phyloP scores from a whole-genome alignment of 2,888 invertebrate genomes.

The Malthinus flaveolus region DNA sequence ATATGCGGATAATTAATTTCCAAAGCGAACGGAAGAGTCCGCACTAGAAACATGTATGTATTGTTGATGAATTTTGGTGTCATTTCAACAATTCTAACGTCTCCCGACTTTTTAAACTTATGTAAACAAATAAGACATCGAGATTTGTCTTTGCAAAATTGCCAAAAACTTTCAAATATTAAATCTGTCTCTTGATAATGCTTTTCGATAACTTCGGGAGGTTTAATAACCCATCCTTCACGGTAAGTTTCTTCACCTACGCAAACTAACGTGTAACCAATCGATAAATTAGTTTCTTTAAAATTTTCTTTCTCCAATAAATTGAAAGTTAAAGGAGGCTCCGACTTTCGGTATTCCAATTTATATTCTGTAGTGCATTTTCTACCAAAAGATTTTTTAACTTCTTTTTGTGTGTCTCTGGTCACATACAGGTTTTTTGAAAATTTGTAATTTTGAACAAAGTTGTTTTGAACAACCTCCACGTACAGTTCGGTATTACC shows the following conservation, averaged over 20 bases:
- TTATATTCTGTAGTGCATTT: background rate
- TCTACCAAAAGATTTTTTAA: slow-evolving; percentile 10
- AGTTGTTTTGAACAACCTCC: slow-evolving; percentile 9
- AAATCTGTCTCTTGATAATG: slow-evolving; percentile 10
- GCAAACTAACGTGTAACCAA: slow-evolving; percentile 19
- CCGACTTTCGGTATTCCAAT: slow-evolving; percentile 4
- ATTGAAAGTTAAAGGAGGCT: slow-evolving; percentile 4
- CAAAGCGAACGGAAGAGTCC: slow-evolving; percentile 11
- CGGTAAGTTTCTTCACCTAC: slow-evolving; percentile 9
- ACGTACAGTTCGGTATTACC: slow-evolving; percentile 15
- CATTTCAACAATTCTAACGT: slow-evolving; percentile 19
- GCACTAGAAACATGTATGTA: slow-evolving; percentile 18
- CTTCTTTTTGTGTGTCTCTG: slow-evolving; percentile 21
- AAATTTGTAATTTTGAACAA: background rate
- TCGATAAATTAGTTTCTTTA: slow-evolving; percentile 13
- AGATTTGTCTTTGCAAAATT: slow-evolving; percentile 17
- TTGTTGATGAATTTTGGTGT: slow-evolving; percentile 20
- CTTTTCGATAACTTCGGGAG: slow-evolving; percentile 14
- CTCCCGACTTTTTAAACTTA: slow-evolving; percentile 12
- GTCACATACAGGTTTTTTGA: slow-evolving; percentile 20
- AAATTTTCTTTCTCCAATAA: slow-evolving; percentile 11
- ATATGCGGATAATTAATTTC: slow-evolving; percentile 9
- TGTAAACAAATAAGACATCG: slow-evolving; percentile 17
- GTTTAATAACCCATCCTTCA: slow-evolving; percentile 17
- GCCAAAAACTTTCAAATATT: slow-evolving; percentile 23